phyloP scores from a whole-genome alignment of 2,797 vertebrate species.

The Darevskia mixta region DNA sequence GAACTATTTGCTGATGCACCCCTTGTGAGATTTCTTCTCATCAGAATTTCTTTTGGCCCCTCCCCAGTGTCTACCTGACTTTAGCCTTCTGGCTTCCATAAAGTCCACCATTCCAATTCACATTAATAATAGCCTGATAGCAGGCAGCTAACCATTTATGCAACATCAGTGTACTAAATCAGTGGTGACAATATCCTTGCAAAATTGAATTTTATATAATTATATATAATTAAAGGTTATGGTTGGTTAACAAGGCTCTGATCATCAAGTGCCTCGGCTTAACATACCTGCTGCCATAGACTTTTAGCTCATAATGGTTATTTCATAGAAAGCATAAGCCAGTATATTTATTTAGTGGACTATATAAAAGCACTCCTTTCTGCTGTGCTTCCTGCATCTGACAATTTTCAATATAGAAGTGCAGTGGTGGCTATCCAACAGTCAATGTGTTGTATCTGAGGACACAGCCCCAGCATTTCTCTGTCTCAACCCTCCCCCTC shows the following conservation, averaged over 20 bases:
- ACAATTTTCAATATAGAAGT: no score
- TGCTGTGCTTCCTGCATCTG: background rate
- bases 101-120: background rate
- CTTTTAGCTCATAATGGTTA: background rate
- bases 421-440: no score
- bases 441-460: no score
- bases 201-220: background rate
- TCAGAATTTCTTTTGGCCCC: background rate
- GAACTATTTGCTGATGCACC: background rate
- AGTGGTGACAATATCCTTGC: background rate
- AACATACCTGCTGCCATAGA: background rate
- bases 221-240: background rate
- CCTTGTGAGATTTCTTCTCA: background rate
- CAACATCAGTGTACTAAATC: background rate
- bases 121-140: background rate
- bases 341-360: background rate
- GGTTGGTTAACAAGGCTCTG: background rate
- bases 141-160: background rate
- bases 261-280: background rate
- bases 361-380: background rate
- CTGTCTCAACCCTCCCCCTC: no score
- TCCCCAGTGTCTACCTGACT: no score
- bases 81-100: background rate
- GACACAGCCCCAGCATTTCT: no score
- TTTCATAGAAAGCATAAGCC: background rate